phyloP scores from a whole-genome alignment of 2,888 invertebrate genomes.

The Nymphalis urticae region DNA sequence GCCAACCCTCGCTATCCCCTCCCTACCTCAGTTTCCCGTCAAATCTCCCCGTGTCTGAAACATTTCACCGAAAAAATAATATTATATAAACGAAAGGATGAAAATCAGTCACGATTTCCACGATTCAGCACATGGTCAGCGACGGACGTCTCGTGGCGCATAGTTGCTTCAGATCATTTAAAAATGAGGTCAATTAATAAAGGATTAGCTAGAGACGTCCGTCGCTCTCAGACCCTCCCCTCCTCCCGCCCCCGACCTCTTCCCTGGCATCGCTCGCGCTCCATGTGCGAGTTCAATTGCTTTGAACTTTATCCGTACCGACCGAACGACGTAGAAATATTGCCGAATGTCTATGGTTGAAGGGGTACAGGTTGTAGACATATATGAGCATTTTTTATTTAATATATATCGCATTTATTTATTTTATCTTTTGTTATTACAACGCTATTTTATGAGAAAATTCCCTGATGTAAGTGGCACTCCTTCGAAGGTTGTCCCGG shows the following conservation, averaged over 20 bases:
- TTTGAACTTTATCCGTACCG: constrained; percentile 62
- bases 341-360: constrained; percentile 77
- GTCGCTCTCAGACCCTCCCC: constrained; percentile 54
- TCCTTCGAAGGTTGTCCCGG: constrained; percentile 83
- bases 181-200: constrained; percentile 76
- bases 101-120: constrained; percentile 52
- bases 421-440: constrained; percentile 64
- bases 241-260: constrained; percentile 45
- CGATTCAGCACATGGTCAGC: constrained; percentile 49
- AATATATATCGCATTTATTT: constrained; percentile 79
- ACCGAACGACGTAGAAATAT: constrained; percentile 68
- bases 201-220: constrained; percentile 73
- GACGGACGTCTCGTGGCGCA: constrained; percentile 59
- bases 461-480: constrained; percentile 73
- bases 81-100: not conserved
- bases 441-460: constrained; percentile 66
- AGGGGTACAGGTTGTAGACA: constrained; percentile 80
- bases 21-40: constrained; percentile 17
- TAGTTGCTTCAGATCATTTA: constrained; percentile 60
- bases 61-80: constrained; percentile 1
- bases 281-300: constrained; percentile 69
- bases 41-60: not conserved
- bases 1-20: constrained; percentile 50
- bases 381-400: constrained; percentile 69
- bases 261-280: constrained; percentile 38